Percentiles rank a stretch among this genome's conserved stretches.
Evolutionary conservation across 2,113 vertebrate genomes (phyloP).

Genomic region (Kryptolebias marmoratus): DNA sequence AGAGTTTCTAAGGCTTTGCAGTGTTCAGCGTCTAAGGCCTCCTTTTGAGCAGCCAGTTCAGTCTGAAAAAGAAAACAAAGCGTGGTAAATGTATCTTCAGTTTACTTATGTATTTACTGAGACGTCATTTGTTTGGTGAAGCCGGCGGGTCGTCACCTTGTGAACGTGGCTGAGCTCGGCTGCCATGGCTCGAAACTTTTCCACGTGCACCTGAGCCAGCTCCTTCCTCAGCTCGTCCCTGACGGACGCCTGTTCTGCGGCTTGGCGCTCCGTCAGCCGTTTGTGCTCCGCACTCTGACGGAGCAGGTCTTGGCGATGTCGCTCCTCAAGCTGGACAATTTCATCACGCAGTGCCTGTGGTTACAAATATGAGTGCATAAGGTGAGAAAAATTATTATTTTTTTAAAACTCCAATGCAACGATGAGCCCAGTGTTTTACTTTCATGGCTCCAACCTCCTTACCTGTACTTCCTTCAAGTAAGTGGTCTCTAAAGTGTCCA

Average conservation of each 20-base stretch:
- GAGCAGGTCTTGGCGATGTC: conserved; percentile 52
- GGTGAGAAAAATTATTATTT: background rate
- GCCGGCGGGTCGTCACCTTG: conserved; percentile 77
- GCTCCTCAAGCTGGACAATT: conserved; percentile 65
- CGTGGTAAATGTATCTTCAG: background rate
- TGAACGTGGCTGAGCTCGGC: conserved; percentile 77
- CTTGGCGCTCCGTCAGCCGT: conserved; percentile 67
- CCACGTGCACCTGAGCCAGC: conserved; percentile 77
- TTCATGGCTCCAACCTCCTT: conserved; percentile 57
- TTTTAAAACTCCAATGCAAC: background rate
- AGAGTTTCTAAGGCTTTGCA: conserved; percentile 75
- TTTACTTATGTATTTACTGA: background rate
- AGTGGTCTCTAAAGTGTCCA: conserved; percentile 87
- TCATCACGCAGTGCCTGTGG: conserved; percentile 78
- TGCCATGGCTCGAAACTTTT: conserved; percentile 82
- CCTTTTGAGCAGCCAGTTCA: conserved; percentile 76
- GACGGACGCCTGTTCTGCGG: conserved; percentile 69
- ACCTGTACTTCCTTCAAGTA: conserved; percentile 88
- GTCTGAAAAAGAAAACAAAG: conserved; percentile 53
- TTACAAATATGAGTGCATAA: background rate
- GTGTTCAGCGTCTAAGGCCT: conserved; percentile 80
- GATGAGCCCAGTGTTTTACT: background rate
- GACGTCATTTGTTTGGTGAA: background rate
- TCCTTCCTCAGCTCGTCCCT: conserved; percentile 78
- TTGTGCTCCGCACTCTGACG: conserved; percentile 43